Evolutionary conservation across 2,888 invertebrate species (phyloP), one percentile per base, ranked within the genome.

Genomic region (Orchesella flavescens): DNA sequence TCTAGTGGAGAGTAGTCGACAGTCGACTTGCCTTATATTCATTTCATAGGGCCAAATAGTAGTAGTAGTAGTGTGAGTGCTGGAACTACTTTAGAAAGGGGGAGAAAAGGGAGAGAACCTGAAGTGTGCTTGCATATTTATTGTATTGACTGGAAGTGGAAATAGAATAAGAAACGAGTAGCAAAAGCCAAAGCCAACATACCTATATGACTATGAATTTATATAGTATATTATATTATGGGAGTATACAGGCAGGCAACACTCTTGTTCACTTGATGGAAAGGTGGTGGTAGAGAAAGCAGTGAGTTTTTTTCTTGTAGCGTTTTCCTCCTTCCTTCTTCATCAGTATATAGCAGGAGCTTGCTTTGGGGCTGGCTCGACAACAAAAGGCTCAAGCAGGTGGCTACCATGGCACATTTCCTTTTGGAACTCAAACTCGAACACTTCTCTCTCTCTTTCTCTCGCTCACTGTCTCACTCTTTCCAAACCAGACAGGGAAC

Each of bases 351-450:
- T 34, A 7, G 69, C 19, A 53, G 23, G 7, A 65, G 69, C 17
- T 61, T 44, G 76, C 43, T 10, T 44, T 43, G 49, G 15, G n/a
- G n/a, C n/a, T n/a, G n/a, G 69, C 75, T 74, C 69, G 43, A 46
- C 81, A 81, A 81, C 59, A 75, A 82, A 82, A 82, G 72, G 72
- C 82, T 76, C 82, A 65, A 82, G 82, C 82, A 82, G 82, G 82
- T 82, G 82, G 82, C 76, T 57, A 65, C 71, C 66, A 63, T 72
- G 44, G 72, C 72, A 66, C 72, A 82, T 82, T 82, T 75, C 71
- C 76, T 82, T 46, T 68, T 65, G 61, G 82, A 68, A 55, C 75
- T 76, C 76, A 65, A 72, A 69, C 82, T 72, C 44, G 76, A 82
- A 72, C 82, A 75, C 72, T 82, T 76, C 82, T 76, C 63, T 34